Base-by-base conservation (phyloP, 2,888 invertebrate genomes). In the Cantharis rufa region DNA sequence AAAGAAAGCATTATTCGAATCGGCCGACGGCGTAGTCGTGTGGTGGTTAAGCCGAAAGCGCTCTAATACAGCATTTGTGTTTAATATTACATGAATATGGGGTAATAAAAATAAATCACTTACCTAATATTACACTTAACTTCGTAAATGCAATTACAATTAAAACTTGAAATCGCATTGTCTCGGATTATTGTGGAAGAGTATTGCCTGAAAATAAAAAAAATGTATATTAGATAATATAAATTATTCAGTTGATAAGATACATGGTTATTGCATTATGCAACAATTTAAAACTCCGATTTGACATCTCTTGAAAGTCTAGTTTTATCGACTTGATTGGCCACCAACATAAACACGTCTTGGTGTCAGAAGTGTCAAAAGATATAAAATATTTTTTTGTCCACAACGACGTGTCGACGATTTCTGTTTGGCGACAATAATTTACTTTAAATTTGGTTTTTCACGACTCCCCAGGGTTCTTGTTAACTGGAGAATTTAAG, bases 361-460 rank as follows among this genome's bases (percentile, higher is more conserved):
- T n/a, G 48, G n/a, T 48, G 48, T 48, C 48, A 2, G n/a, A n/a
- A 48, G 48, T n/a, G 48, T 48, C 48, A 48, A 48, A n/a, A 48
- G n/a, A 48, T 48, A 48, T 48, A 48, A n/a, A n/a, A 48, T 48
- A 48, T 48, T 48, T n/a, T 69, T 64, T 71, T 72, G 62, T 69
- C 72, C 71, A 62, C 61, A 62, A 71, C 74, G 10, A 28, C 27
- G 27, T 66, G 72, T 68, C 27, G 72, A 18, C 61, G 64, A 72
- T 72, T 72, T 76, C 64, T 72, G 76, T 69, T 72, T 48, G 24
- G 10, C 24, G 32, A 21, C 21, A 64, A 72, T 72, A 63, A 72
- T 72, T 76, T 70, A 10, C 48, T 48, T 69, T 72, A 48, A 48
- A 48, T 48, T 48, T 48, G 48, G 5, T 48, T 48, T 48, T 48